These are phyloP conservation scores for Sarcophaga carnaria DNA, from an alignment of 2,888 invertebrate species.

Conservation along the genomic window DNA sequence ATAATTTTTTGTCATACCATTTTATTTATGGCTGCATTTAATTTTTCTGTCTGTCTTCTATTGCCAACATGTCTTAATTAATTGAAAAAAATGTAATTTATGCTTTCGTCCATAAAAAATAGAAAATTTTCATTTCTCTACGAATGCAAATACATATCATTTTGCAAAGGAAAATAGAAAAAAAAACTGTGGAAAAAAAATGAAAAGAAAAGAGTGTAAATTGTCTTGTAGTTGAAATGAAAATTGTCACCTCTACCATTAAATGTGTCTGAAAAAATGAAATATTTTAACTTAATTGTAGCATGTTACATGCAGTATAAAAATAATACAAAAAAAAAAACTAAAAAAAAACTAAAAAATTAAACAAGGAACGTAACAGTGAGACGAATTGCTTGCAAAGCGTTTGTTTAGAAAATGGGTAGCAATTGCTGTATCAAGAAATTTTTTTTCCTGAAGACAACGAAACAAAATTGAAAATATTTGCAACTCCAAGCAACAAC, in stretches of 20 bases:
- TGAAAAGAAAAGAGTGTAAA: slow-evolving; percentile 52
- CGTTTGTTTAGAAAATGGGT: slow-evolving; percentile 49
- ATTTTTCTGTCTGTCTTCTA: slow-evolving; percentile 47
- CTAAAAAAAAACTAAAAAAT: background rate
- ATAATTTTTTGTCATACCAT: background rate
- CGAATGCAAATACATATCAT: background rate
- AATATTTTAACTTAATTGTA: slow-evolving; percentile 69
- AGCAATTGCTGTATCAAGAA: slow-evolving; percentile 57
- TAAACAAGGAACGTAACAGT: background rate
- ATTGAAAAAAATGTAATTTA: slow-evolving; percentile 58
- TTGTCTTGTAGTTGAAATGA: slow-evolving; percentile 65
- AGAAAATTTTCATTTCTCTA: slow-evolving; percentile 34
- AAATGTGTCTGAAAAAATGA: slow-evolving; percentile 65
- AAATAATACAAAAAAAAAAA: slow-evolving; percentile 26
- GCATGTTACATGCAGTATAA: slow-evolving; percentile 45
- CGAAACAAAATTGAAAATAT: background rate
- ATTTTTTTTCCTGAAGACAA: background rate
- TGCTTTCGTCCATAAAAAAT: slow-evolving; percentile 21
- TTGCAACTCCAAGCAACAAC: background rate
- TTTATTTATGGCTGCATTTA: slow-evolving; percentile 54
- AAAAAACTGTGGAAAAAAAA: background rate
- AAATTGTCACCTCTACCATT: slow-evolving; percentile 68
- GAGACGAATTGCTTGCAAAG: background rate
- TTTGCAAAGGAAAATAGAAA: background rate
- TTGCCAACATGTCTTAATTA: slow-evolving; percentile 64